These are phyloP conservation scores for Bothrops jararaca DNA, from an alignment of 2,113 vertebrate species.

Conservation along the genomic window DNA sequence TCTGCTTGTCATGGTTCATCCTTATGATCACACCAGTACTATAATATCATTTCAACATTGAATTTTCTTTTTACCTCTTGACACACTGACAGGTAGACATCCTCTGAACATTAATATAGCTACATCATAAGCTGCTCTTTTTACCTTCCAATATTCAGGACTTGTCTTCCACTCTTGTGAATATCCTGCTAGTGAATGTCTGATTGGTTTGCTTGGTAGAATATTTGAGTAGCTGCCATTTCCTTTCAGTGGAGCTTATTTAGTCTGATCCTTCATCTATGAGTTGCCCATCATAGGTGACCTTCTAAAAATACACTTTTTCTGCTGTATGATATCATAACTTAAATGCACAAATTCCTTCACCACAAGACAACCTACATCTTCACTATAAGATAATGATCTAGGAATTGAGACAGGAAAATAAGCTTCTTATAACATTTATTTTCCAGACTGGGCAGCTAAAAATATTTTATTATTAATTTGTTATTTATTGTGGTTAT, in stretches of 20 bases:
- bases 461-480: not conserved
- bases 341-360: not conserved
- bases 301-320: not conserved
- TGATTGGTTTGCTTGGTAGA: not conserved
- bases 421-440: not conserved
- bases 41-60: not conserved
- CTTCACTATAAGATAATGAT: not conserved
- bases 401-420: not conserved
- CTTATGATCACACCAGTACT: not conserved
- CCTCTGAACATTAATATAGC: not conserved
- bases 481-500: not conserved
- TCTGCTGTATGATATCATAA: not conserved
- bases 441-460: not conserved
- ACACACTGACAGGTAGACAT: not conserved
- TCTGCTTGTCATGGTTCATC: not conserved
- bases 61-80: not conserved
- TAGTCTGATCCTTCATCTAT: not conserved
- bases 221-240: not conserved
- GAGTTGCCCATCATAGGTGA: not conserved
- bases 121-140: not conserved
- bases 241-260: not conserved
- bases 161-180: not conserved
- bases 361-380: not conserved
- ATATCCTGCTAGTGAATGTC: not conserved
- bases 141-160: not conserved